These are phyloP conservation scores for Heliopora coerulea DNA, from an alignment of 92 coral and sea anemone species.

Conservation along the genomic window DNA sequence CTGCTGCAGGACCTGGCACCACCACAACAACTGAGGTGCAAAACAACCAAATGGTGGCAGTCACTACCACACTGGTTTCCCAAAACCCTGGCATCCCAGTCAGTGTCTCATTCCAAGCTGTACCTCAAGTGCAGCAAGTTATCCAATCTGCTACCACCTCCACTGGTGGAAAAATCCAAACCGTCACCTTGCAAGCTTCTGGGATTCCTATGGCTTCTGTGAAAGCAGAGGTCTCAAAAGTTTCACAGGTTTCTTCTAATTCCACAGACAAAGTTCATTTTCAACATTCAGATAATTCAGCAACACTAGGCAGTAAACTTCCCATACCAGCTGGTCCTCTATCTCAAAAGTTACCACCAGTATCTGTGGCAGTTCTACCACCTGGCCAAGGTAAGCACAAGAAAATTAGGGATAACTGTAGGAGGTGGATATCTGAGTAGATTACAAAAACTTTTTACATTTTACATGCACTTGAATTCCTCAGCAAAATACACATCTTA, in stretches of 20 bases:
- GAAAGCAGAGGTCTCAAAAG: constrained; percentile 13
- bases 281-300: not conserved
- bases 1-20: too few relatives aligned
- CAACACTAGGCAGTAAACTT: not conserved
- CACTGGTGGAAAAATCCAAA: constrained; percentile 25
- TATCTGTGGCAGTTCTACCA: constrained; percentile 43
- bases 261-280: constrained; percentile 3
- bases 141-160: not conserved
- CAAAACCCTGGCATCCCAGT: constrained; percentile 30
- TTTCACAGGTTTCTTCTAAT: not conserved
- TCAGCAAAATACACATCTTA: too few relatives aligned
- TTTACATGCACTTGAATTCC: too few relatives aligned
- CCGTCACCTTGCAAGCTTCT: constrained; percentile 34
- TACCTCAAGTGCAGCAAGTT: constrained; percentile 18
- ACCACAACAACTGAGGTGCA: too few relatives aligned
- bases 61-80: constrained; percentile 47
- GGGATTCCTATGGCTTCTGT: constrained; percentile 5
- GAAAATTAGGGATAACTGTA: not conserved
- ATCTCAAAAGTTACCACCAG: constrained; percentile 33
- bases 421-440: too few relatives aligned
- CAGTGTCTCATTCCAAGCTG: constrained; percentile 43
- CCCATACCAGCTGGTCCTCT: constrained; percentile 20
- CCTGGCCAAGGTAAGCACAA: constrained; percentile 50
- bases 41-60: constrained; percentile 57
- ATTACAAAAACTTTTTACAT: too few relatives aligned